A percentile compares a stretch with the other conserved stretches of the same genome.
Conservation (phyloP, 2,113 vertebrate genomes). For the Aythya baeri region DNA sequence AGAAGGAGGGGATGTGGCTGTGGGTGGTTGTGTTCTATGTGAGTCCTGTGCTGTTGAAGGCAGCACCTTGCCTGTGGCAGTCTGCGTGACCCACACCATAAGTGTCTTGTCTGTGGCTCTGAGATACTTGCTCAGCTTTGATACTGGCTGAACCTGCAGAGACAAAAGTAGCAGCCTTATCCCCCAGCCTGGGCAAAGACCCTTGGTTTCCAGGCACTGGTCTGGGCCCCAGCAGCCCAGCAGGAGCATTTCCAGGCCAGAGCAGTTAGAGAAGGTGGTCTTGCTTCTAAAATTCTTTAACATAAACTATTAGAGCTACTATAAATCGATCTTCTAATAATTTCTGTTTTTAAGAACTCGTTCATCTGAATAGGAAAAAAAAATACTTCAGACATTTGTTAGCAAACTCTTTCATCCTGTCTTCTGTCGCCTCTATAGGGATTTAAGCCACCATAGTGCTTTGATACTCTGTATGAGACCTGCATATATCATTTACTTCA, state of each 20-base stretch:
- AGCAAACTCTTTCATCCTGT: neutral
- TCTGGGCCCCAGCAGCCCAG: neutral
- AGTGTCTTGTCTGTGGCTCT: neutral
- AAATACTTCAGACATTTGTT: neutral
- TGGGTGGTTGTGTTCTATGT: neutral
- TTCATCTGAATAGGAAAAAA: neutral
- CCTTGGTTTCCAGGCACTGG: rapidly evolving
- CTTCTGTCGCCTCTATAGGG: neutral
- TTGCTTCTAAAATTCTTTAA: neutral
- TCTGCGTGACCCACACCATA: rapidly evolving
- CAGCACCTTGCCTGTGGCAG: neutral
- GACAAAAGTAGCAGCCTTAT: neutral
- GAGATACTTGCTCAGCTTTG: rapidly evolving
- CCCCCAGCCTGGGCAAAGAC: neutral
- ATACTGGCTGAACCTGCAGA: neutral
- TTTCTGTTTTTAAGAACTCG: neutral
- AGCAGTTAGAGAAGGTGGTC: neutral
- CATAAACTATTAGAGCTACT: neutral
- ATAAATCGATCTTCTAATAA: neutral
- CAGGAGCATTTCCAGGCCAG: neutral
- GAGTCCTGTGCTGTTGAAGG: neutral
- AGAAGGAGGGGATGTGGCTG: rapidly evolving
- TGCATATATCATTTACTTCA: neutral
- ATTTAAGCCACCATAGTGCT: neutral
- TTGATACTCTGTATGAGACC: neutral